These are phyloP conservation scores for Cepphus grylle DNA, from an alignment of 2,113 vertebrate species.

Conservation along the genomic window DNA sequence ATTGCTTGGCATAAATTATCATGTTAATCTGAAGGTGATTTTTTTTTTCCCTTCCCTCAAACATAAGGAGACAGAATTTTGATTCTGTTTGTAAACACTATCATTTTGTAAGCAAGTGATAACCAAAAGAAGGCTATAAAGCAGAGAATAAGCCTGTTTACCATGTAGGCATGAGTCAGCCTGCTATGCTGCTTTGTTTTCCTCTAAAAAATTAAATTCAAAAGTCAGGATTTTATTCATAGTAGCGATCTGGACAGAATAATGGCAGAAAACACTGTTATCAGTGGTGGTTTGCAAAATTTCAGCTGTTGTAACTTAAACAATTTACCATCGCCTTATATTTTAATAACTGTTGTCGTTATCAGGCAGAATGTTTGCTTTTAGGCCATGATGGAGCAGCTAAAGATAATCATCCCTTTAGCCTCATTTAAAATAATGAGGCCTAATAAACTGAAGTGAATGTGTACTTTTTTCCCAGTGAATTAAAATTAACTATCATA, in stretches of 20 bases:
- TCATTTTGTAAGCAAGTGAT: neutral
- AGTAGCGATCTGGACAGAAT: neutral
- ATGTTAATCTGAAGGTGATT: neutral
- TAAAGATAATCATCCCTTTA: constrained; percentile 5
- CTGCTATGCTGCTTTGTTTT: constrained; percentile 4
- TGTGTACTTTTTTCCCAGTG: neutral
- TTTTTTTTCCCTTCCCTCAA: neutral
- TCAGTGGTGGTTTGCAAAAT: neutral
- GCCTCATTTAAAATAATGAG: constrained; percentile 14
- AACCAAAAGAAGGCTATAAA: neutral
- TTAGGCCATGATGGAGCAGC: neutral
- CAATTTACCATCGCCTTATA: accelerated
- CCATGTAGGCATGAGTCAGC: neutral
- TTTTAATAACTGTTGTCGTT: constrained; percentile 11
- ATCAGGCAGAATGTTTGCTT: neutral
- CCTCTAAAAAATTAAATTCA: neutral
- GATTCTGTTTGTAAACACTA: constrained; percentile 16
- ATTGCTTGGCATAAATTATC: constrained; percentile 5
- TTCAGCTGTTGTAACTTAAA: neutral
- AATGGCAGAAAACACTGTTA: neutral
- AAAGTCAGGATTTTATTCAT: neutral
- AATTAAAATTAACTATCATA: neutral
- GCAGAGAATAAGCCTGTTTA: neutral
- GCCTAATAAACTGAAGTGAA: neutral
- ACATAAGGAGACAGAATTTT: neutral